phyloP scores from a whole-genome alignment of 2,888 invertebrate species.

The Lasiommata megera region DNA sequence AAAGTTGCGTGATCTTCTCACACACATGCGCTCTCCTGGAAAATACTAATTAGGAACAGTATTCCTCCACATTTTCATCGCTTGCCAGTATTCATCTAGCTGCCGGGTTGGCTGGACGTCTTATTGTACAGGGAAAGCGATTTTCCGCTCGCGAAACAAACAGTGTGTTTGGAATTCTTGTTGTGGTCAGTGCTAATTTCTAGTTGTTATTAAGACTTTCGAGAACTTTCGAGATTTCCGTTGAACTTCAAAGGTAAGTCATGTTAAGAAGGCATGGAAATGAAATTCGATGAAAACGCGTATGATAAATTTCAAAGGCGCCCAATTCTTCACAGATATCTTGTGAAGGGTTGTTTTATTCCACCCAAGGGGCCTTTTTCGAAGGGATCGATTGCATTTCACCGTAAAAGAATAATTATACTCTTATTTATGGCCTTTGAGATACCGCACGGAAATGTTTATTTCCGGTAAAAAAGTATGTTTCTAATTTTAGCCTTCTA shows the following conservation, averaged over 20 bases:
- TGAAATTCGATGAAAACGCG: not conserved
- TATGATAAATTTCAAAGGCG: not conserved
- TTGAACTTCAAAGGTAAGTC: slow-evolving; percentile 6
- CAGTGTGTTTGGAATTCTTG: slow-evolving; percentile 5
- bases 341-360: slow-evolving; percentile 10
- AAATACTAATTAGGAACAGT: slow-evolving; percentile 19
- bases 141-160: slow-evolving; percentile 10
- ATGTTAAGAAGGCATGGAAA: not conserved
- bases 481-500: too few relatives aligned
- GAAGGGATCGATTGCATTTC: slow-evolving; percentile 3
- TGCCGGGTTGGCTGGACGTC: slow-evolving; percentile 16
- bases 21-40: slow-evolving; percentile 27
- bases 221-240: not conserved
- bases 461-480: not conserved
- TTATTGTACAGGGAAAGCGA: not conserved
- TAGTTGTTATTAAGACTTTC: not conserved
- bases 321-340: not conserved
- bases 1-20: not conserved
- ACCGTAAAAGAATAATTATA: not conserved
- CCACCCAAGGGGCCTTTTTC: slow-evolving; percentile 6
- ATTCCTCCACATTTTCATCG: slow-evolving; percentile 26
- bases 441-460: not conserved
- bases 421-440: not conserved
- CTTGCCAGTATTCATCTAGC: slow-evolving; percentile 25
- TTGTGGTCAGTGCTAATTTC: slow-evolving; percentile 9